Percentiles rank a stretch among this genome's conserved stretches.
phyloP scores from a whole-genome alignment of 2,113 vertebrate species.

The Alces alces region DNA sequence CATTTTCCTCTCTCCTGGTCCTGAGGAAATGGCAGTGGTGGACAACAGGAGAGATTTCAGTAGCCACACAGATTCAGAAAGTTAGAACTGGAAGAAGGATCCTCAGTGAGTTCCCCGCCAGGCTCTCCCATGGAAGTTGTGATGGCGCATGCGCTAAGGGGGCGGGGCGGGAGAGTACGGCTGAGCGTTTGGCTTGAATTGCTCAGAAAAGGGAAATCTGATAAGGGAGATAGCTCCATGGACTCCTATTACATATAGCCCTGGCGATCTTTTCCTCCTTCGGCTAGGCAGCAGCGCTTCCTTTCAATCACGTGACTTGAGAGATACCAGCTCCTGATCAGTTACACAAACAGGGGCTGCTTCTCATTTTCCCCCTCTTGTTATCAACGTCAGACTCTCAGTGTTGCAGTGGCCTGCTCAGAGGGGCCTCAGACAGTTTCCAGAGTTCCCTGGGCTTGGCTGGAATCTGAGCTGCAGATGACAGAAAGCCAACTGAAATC shows the following conservation, averaged over 20 bases:
- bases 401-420: not conserved
- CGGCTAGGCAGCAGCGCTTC: not conserved
- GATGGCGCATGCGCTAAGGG: rapidly evolving
- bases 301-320: slow-evolving; percentile 6
- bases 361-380: not conserved
- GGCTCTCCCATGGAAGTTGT: rapidly evolving
- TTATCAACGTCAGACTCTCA: not conserved
- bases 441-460: not conserved
- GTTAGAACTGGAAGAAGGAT: not conserved
- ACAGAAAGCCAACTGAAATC: not conserved
- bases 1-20: not conserved
- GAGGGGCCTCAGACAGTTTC: not conserved
- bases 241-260: not conserved
- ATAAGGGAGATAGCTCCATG: not conserved
- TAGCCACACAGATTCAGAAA: not conserved
- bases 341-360: not conserved
- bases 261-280: not conserved
- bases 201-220: slow-evolving; percentile 9
- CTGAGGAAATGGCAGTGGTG: not conserved
- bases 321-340: not conserved
- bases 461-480: not conserved
- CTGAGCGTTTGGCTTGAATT: not conserved
- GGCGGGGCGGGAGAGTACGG: not conserved
- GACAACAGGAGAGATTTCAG: not conserved
- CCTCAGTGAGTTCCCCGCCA: not conserved